Evolutionary conservation across 2,113 vertebrate genomes (phyloP).

Genomic region (Microtus ochrogaster): DNA sequence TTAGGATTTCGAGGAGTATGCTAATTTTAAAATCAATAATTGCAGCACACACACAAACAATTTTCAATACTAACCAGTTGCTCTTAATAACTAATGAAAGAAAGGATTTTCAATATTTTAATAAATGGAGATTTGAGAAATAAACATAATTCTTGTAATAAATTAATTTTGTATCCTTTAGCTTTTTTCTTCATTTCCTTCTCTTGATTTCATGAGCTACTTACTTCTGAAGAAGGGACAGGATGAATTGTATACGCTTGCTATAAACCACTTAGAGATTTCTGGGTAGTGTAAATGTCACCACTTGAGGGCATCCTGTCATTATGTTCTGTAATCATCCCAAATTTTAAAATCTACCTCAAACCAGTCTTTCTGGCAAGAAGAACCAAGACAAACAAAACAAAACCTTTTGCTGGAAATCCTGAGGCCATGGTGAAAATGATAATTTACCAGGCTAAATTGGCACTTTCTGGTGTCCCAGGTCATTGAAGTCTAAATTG

Average conservation of each 20-base stretch:
- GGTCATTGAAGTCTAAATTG: slow-evolving; percentile 63
- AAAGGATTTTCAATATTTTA: slow-evolving; percentile 24
- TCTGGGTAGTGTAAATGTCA: slow-evolving; percentile 84
- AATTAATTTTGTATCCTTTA: slow-evolving; percentile 29
- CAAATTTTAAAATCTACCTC: slow-evolving; percentile 59
- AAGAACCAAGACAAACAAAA: slow-evolving; percentile 7
- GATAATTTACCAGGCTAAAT: slow-evolving; percentile 75
- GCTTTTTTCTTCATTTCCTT: not conserved
- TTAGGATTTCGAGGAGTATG: not conserved
- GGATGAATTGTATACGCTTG: not conserved
- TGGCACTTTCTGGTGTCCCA: slow-evolving; percentile 74
- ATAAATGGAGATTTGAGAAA: not conserved
- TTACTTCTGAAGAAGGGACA: not conserved
- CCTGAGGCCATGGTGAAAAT: slow-evolving; percentile 70
- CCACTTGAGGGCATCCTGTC: slow-evolving; percentile 90
- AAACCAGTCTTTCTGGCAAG: slow-evolving; percentile 59
- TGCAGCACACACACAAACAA: not conserved
- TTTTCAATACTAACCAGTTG: not conserved
- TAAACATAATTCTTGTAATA: not conserved
- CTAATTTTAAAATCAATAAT: not conserved
- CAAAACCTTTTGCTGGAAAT: slow-evolving; percentile 64
- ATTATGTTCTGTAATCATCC: slow-evolving; percentile 80
- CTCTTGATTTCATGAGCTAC: not conserved
- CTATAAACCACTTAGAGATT: slow-evolving; percentile 64
- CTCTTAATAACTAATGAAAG: not conserved